phyloP scores from a whole-genome alignment of 2,797 vertebrate species.

The Cephalopachus bancanus region DNA sequence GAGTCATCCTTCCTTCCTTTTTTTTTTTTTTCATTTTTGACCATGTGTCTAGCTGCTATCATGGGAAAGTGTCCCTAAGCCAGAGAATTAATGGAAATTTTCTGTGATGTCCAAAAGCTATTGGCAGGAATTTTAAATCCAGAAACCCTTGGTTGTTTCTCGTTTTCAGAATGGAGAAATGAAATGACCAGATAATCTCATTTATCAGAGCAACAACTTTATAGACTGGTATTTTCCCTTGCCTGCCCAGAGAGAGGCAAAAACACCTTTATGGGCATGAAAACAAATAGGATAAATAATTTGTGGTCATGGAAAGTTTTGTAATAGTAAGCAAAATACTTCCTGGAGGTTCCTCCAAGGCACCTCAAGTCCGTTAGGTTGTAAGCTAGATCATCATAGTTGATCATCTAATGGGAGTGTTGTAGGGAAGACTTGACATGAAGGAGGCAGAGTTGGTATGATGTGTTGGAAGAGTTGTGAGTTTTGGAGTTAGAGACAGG shows the following conservation, averaged over 20 bases:
- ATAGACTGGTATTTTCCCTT: neutral
- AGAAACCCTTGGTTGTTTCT: slow-evolving; percentile 59
- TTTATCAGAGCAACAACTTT: slow-evolving; percentile 41
- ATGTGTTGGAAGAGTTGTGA: neutral
- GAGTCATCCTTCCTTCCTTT: slow-evolving; percentile 51
- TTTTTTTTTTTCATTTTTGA: slow-evolving; percentile 58
- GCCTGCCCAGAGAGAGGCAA: neutral
- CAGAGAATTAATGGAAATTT: slow-evolving; percentile 53
- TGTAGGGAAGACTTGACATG: neutral
- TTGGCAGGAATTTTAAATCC: slow-evolving; percentile 50
- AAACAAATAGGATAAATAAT: slow-evolving; percentile 44
- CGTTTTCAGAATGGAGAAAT: slow-evolving; percentile 28
- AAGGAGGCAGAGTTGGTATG: neutral
- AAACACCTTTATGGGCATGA: neutral
- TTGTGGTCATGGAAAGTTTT: slow-evolving; percentile 36
- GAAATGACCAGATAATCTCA: slow-evolving; percentile 17
- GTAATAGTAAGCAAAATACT: slow-evolving; percentile 24
- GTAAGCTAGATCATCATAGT: slow-evolving; percentile 30
- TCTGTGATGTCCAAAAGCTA: slow-evolving; percentile 52
- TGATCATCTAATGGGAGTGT: neutral
- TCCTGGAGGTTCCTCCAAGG: slow-evolving; percentile 43
- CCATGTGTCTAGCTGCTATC: neutral
- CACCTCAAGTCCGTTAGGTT: neutral
- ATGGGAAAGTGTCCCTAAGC: neutral
- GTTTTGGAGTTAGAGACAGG: slow-evolving; percentile 43